Evolutionary conservation across 2,797 vertebrate genomes (phyloP).

Genomic region (Apogon hyalosoma): DNA sequence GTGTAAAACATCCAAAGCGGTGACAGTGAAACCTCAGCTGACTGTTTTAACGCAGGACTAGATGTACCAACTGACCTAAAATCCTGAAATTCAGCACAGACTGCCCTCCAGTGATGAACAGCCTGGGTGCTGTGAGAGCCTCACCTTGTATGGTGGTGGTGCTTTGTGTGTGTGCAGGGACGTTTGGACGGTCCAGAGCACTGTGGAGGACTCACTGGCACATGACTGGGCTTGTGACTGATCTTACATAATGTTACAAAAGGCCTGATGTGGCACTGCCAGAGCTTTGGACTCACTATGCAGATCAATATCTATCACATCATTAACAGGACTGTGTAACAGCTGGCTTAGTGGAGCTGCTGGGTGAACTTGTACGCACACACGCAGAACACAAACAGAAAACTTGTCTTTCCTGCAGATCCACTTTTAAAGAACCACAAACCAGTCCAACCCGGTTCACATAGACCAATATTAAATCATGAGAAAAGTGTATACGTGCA

Average conservation of each 20-base stretch:
- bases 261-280: conserved; percentile 30
- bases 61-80: conserved; percentile 14
- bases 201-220: conserved; percentile 51
- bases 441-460: no score
- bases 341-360: neutral
- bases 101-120: conserved; percentile 12
- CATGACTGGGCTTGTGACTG: conserved; percentile 69
- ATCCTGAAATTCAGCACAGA: conserved; percentile 9
- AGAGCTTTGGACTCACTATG: conserved; percentile 47
- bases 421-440: no score
- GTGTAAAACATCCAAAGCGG: neutral
- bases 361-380: conserved; percentile 1
- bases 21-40: neutral
- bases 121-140: conserved; percentile 28
- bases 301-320: conserved; percentile 51
- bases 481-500: no score
- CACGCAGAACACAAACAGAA: no score
- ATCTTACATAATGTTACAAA: conserved; percentile 60
- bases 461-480: no score
- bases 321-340: conserved; percentile 24
- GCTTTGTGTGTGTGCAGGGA: conserved; percentile 45
- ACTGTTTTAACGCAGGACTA: neutral
- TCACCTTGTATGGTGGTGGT: conserved; percentile 71
- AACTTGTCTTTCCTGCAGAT: no score
- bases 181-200: conserved; percentile 57